Evolutionary conservation across 2,797 vertebrate genomes (phyloP).

Genomic region (Enoplosus armatus): DNA sequence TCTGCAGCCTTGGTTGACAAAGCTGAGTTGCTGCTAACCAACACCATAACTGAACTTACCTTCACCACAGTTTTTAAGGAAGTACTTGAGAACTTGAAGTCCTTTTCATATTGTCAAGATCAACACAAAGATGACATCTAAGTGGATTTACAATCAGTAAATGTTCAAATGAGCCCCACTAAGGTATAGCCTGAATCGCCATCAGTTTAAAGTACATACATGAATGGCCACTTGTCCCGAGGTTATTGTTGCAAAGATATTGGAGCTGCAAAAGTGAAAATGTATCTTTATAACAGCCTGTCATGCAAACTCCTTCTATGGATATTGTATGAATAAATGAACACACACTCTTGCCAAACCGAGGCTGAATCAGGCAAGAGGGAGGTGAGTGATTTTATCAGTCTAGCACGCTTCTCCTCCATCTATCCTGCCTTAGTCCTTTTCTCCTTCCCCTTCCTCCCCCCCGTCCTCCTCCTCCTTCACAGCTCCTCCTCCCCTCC

Average conservation of each 20-base stretch:
- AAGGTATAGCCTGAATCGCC: conserved; percentile 13
- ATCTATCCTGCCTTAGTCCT: conserved; percentile 49
- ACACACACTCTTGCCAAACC: conserved; percentile 5
- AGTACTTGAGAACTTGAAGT: neutral
- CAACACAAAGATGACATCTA: neutral
- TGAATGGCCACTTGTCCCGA: conserved; percentile 18
- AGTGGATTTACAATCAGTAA: neutral
- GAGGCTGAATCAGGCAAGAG: conserved; percentile 27
- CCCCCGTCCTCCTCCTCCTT: conserved; percentile 16
- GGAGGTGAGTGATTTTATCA: conserved; percentile 86
- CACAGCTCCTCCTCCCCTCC: conserved; percentile 25
- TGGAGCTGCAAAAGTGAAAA: neutral
- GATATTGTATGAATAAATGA: conserved; percentile 18
- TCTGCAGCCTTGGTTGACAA: neutral
- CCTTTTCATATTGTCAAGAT: conserved; percentile 8
- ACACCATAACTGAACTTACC: neutral
- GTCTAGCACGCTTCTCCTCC: conserved; percentile 73
- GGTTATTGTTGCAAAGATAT: conserved; percentile 13
- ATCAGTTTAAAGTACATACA: conserved; percentile 3
- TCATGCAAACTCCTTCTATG: neutral
- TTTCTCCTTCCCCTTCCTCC: conserved; percentile 70
- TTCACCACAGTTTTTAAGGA: neutral
- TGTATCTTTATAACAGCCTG: conserved; percentile 8
- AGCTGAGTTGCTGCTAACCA: neutral
- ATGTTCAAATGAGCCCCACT: neutral